Base-by-base conservation (phyloP, 2,113 vertebrate genomes). In the Barnardius zonarius region DNA sequence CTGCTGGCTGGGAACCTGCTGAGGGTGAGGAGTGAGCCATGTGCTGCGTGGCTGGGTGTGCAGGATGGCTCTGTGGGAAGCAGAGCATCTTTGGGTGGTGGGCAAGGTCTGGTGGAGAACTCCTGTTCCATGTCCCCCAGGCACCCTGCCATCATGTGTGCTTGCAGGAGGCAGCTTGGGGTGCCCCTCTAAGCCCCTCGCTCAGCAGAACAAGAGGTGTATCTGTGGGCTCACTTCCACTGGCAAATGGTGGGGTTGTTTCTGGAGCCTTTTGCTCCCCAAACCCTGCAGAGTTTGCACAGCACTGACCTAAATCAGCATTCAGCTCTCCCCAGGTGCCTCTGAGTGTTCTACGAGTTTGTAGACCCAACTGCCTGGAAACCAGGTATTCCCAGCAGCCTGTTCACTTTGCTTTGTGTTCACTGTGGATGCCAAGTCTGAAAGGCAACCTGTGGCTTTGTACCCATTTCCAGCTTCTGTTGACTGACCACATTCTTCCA, bases 331-430 rank as follows among this genome's bases (percentile, higher is more conserved):
- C 51, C 3, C 5, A 73, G 44, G 69, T 19, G 33, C 46, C 75
- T 72, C 61, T 35, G 62, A 79, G 24, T 31, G 17, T 2, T 0
- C 62, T 63, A 23, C 15, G 64, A 83, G 41, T 88, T 78, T 88
- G 69, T 83, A 82, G 76, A 89, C 55, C 41, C n/a, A 83, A 61
- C 55, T 86, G 63, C 86, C 83, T 84, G 52, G 91, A 95, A 89
- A 92, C 52, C 73, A 84, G 69, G 69, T 86, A 82, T 62, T 68
- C 43, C 52, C 86, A 57, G 89, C 44, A 87, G 2, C 35, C 72
- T 85, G 62, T 85, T 90, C 77, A 76, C 78, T 91, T 91, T 72
- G 46, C 63, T 89, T 52, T 78, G 48, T 86, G 25, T 37, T 92
- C 62, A 5, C 62, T 88, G 85, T 24, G 19, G 79, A 76, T 72